Base-by-base conservation (phyloP, 2,797 vertebrate species). In the Tapera naevia region DNA sequence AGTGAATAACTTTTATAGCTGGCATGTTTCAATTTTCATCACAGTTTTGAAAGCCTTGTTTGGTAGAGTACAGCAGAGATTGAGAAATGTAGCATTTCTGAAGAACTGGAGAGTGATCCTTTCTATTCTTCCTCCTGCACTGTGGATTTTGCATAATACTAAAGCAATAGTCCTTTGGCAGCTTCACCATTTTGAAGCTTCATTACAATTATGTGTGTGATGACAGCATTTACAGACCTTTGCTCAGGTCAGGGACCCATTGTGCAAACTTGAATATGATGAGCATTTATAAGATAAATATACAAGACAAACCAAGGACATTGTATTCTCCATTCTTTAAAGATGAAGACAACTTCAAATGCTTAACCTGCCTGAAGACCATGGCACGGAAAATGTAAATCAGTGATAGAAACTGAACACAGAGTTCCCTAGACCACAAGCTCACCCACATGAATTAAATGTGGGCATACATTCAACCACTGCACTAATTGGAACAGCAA, bases 201-300 rank as follows among this genome's bases (percentile, higher is more conserved):
- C 93, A 62, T 91, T 91, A 76, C 67, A 93, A 88, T 89, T 88
- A 88, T 41, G 67, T 73, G 85, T 27, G 71, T 30, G 74, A 87
- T 90, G 91, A 79, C 80, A 94, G 83, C 67, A 71, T 76, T 94
- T 91, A 90, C 61, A 91, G 65, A 43, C 69, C 83, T 37, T 60
- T 88, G 88, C 60, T 95, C 71, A 91, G 89, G 91, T 94, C 95
- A 96, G 74, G 91, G 90, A 75, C 81, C 64, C 13, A 22, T 71
- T 92, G 75, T 85, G 86, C 90, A 96, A 94, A 91, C 57, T 30
- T 83, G 74, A 94, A 82, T 87, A 95, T 80, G 84, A 95, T 83
- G 83, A 88, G 84, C 61, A 74, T 87, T 93, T 90, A 37, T 73
- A 87, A 95, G 67, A 84, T 64, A 91, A 90, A 94, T 76, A 90